Evolutionary conservation across 1,140 invertebrate genomes (phyloP), one percentile per base, ranked within the genome.

Genomic region (Drosophila rhopaloa): DNA sequence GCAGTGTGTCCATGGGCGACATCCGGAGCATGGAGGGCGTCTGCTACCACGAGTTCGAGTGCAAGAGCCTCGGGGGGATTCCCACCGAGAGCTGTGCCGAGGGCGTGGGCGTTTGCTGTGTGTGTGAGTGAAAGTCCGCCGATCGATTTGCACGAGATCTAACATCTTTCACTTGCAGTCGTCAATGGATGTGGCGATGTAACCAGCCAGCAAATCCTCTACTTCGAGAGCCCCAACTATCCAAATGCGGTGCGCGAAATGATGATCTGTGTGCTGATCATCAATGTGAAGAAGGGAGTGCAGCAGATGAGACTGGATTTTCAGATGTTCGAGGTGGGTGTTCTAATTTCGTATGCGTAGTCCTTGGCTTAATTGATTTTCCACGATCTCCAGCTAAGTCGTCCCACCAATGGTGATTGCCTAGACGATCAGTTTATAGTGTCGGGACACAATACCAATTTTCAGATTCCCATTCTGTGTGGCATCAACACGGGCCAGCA

Each of bases 401-500:
- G 94, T 4, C 96, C 96, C 4, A 94, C 93, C 1, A 93, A 94
- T 79, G 96, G 96, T 1, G 94, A 93, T 35, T 97, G 96, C 85
- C 79, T 94, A 27, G 93, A 94, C 8, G 96, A 97, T 86, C 94
- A 95, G 62, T 95, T 97, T 62, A 93, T 95, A 2, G 93, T 96
- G 19, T 94, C 94, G 1, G 96, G 95, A 10, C 95, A 96, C 81
- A 95, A 96, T 88, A 81, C 93, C 0, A 96, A 96, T 76, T 94
- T 93, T 59, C 82, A 94, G 6, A 93, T 96, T 27, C 96, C 96
- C 0, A 93, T 94, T 9, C 89, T 97, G 16, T 97, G 96, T 91
- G 96, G 96, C 27, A 94, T 95, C 37, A 96, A 96, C 77, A 95
- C 94, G 4, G 96, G 96, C 2, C 95, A 96, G 91, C 96, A 96